These are phyloP conservation scores for Argyrosomus japonicus DNA, from an alignment of 2,113 vertebrate genomes.

Conservation along the genomic window DNA sequence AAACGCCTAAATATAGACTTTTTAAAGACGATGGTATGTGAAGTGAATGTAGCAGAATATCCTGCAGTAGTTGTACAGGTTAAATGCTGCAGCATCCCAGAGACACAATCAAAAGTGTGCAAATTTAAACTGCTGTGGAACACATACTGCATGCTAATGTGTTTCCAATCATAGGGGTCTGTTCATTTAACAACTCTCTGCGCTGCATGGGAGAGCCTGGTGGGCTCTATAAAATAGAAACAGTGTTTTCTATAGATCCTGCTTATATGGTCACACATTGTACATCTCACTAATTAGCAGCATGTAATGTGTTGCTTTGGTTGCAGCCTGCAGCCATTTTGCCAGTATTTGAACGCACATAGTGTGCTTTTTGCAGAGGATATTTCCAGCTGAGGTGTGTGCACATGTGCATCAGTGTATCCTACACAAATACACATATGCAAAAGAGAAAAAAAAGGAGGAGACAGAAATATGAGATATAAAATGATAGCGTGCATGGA, in stretches of 20 bases:
- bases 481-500: no score
- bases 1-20: constrained; percentile 54
- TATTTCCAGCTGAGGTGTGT: background rate
- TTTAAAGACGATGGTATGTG: constrained; percentile 36
- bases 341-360: background rate
- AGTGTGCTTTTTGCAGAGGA: background rate
- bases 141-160: background rate
- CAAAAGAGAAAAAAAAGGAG: background rate
- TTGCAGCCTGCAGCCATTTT: background rate
- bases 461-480: no score
- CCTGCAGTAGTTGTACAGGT: background rate
- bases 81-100: constrained; percentile 14
- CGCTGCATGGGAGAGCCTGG: constrained; percentile 24
- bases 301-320: background rate
- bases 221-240: constrained; percentile 21
- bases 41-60: constrained; percentile 28
- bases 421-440: background rate
- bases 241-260: constrained; percentile 8
- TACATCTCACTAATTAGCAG: background rate
- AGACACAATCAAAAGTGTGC: background rate
- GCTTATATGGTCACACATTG: background rate
- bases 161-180: background rate
- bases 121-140: background rate
- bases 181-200: constrained; percentile 29
- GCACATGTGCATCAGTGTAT: background rate